These are phyloP conservation scores for Balanococcus diminutus DNA, from an alignment of 2,888 invertebrate species.

Conservation along the genomic window DNA sequence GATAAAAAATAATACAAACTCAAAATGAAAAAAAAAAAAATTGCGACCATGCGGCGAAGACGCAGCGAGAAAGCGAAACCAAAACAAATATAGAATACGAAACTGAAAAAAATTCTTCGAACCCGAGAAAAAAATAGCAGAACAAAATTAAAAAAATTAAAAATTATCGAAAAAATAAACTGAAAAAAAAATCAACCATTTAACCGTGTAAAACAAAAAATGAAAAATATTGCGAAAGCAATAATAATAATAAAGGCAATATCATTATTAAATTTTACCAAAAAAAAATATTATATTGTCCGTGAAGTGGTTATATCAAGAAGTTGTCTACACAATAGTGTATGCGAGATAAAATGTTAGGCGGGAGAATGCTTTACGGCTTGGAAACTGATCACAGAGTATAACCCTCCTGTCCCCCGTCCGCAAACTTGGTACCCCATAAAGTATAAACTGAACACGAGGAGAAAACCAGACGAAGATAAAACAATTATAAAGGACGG, in stretches of 20 bases:
- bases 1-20: neutral
- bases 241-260: constrained; percentile 19
- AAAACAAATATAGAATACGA: neutral
- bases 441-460: constrained; percentile 50
- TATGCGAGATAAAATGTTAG: constrained; percentile 57
- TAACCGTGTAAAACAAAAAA: constrained; percentile 24
- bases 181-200: constrained; percentile 11
- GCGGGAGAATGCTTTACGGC: constrained; percentile 58
- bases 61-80: neutral
- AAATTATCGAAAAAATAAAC: neutral
- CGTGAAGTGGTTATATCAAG: constrained; percentile 49
- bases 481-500: constrained; percentile 52
- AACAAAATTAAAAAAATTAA: constrained; percentile 7
- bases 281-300: constrained; percentile 35
- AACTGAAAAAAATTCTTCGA: neutral
- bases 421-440: constrained; percentile 48
- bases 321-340: constrained; percentile 57
- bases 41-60: neutral
- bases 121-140: neutral
- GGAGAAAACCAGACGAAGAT: constrained; percentile 53
- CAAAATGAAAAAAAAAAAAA: neutral
- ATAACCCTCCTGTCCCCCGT: constrained; percentile 42
- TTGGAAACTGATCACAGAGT: constrained; percentile 57
- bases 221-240: constrained; percentile 37
- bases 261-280: neutral